Base-by-base conservation (phyloP, 2,113 vertebrate genomes). In the Onychostoma macrolepis region DNA sequence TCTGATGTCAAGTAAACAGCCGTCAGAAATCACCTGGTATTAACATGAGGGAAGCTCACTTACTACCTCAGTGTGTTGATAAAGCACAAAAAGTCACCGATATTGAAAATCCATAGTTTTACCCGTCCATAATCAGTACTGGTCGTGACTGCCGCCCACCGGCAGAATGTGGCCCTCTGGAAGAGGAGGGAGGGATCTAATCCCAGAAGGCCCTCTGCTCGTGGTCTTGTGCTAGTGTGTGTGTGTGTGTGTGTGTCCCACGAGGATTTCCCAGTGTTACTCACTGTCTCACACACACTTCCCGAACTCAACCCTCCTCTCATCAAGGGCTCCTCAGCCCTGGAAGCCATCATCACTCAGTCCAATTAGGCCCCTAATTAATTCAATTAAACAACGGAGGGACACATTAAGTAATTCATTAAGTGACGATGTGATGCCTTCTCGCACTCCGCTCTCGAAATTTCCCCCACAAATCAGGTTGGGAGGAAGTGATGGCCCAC, bases 281-380 rank as follows among this genome's bases (percentile, higher is more conserved):
- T 83, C 63, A 77, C 86, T 79, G 26, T 36, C 56, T 80, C 82
- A 30, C 81, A 58, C 83, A 86, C 85, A 58, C 85, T 86, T 61
- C 50, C 79, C 41, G 77, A 89, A 65, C 80, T 58, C 67, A 85
- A 88, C 89, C 88, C 89, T 88, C 71, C 83, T 76, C 83, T 88
- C 88, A 89, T 88, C 78, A 78, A 87, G 83, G 80, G 71, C 90
- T 87, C 33, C 75, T 86, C 84, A 90, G 81, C 85, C 87, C 90
- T 89, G 86, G 86, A 90, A 92, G 88, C 89, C 88, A 92, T 92
- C 88, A 89, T 90, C 89, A 89, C 90, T 91, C 83, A 89, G 89
- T 86, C 90, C 91, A 92, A 91, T 92, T 92, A 92, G 80, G 84
- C 90, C 87, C 83, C 89, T 91, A 91, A 92, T 92, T 92, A 91